Base-by-base conservation (phyloP, 2,113 vertebrate genomes). In the Daboia siamensis region DNA sequence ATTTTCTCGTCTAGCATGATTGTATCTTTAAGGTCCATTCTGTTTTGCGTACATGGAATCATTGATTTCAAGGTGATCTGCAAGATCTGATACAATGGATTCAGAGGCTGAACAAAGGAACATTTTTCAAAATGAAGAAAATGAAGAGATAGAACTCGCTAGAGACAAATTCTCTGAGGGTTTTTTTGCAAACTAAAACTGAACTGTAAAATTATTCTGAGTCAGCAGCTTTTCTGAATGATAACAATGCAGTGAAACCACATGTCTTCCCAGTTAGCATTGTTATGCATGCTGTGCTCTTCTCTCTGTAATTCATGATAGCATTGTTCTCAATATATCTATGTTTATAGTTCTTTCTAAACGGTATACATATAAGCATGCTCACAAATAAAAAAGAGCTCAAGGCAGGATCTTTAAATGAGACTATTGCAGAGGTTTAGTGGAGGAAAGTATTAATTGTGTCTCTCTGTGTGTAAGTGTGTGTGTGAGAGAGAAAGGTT, bases 171-270 rank as follows among this genome's bases (percentile, higher is more conserved):
- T 61, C 61, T 93, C 80, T 54, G 39, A 87, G 17, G 90, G 39
- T 39, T 39, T 39, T 64, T 94, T 92, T 26, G 39, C 80, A 94
- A 86, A 88, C 93, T 94, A 33, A 91, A 95, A 64, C 17, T 84
- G 91, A 33, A 33, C 10, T 52, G 3, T 44, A 86, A 88, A 90
- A 92, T 26, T 0, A 5, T 57, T 55, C 5, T 94, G 92, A 90
- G 84, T 95, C 94, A 80, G 12, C 55, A 94, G 64, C 51, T 52
- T 92, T 95, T 95, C 55, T 93, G 93, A 96, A 93, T 94, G 94
- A 90, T 91, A 96, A 93, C 87, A 90, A 59, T 23, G 39, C 46
- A 44, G 44, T 0, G n/a, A 94, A 91, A 86, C 61, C 86, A n/a
- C 87, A 93, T 93, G 93, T 91, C 92, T 80, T 93, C 46, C 84